Conservation (phyloP, 2,888 invertebrate genomes). For the Drosophila suboccidentalis region DNA sequence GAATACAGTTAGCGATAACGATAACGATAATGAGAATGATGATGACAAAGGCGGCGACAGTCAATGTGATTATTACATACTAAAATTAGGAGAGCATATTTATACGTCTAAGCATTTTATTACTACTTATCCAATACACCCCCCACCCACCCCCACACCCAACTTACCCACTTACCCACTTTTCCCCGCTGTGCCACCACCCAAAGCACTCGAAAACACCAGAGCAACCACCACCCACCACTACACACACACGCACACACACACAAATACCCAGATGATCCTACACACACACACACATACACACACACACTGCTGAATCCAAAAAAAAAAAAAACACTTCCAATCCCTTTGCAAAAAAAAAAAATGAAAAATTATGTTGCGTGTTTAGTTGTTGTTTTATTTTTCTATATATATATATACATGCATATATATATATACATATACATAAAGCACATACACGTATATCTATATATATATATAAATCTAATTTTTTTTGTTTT, state of each 20-base stretch:
- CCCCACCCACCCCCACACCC: background rate
- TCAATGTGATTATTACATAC: constrained; percentile 79
- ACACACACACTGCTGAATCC: background rate
- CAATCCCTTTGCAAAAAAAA: background rate
- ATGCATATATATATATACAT: background rate
- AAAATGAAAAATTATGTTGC: constrained; percentile 31
- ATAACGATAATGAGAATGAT: constrained; percentile 12
- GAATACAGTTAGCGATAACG: constrained; percentile 17
- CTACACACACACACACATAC: background rate
- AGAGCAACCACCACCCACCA: background rate
- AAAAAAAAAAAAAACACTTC: background rate
- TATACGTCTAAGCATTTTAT: constrained; percentile 79
- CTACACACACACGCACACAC: background rate
- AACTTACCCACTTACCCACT: too few species aligned
- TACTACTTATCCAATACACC: constrained; percentile 23
- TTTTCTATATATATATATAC: constrained; percentile 8
- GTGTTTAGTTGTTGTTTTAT: constrained; percentile 37
- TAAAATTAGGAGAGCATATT: constrained; percentile 79
- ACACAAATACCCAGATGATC: background rate
- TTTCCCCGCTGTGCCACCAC: constrained; percentile 5
- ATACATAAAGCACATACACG: constrained; percentile 5
- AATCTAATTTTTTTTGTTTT: constrained; percentile 20
- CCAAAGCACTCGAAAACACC: background rate
- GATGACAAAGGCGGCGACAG: constrained; percentile 58
- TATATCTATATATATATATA: constrained; percentile 11